Evolutionary conservation across 2,888 invertebrate genomes (phyloP).

Genomic region (Ormyrus nitidulus): DNA sequence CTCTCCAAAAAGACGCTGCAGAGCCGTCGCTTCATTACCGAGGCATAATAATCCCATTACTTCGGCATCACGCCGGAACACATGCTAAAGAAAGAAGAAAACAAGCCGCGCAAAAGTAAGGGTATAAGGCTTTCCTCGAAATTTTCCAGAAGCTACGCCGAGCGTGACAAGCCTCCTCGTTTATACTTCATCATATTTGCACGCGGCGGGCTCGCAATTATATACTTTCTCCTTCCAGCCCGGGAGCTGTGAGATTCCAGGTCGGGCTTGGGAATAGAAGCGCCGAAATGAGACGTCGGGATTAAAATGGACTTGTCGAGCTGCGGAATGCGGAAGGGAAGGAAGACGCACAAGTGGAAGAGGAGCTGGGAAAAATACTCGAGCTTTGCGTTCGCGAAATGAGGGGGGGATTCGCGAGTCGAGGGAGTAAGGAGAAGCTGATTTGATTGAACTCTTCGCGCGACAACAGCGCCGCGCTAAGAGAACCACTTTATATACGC

Average conservation of each 20-base stretch:
- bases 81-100: background rate
- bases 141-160: constrained; percentile 1
- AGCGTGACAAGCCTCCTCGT: constrained; percentile 13
- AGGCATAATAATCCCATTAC: constrained; percentile 14
- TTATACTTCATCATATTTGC: constrained; percentile 23
- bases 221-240: constrained; percentile 7
- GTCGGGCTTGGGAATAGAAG: background rate
- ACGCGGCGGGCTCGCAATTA: constrained; percentile 21
- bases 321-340: constrained; percentile 40
- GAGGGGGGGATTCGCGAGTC: constrained; percentile 41
- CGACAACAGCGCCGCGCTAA: constrained; percentile 62
- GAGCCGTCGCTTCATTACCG: constrained; percentile 2
- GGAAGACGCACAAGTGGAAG: constrained; percentile 32
- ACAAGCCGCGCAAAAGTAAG: background rate
- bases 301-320: constrained; percentile 60
- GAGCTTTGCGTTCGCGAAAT: background rate
- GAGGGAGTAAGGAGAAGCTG: constrained; percentile 64
- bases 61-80: background rate
- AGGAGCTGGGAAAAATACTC: background rate
- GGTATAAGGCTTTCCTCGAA: constrained; percentile 14
- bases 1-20: no score
- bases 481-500: background rate
- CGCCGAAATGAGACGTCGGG: constrained; percentile 60
- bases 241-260: background rate
- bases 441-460: constrained; percentile 69